Base-by-base conservation (phyloP, 2,113 vertebrate species). In the Otolemur garnettii region DNA sequence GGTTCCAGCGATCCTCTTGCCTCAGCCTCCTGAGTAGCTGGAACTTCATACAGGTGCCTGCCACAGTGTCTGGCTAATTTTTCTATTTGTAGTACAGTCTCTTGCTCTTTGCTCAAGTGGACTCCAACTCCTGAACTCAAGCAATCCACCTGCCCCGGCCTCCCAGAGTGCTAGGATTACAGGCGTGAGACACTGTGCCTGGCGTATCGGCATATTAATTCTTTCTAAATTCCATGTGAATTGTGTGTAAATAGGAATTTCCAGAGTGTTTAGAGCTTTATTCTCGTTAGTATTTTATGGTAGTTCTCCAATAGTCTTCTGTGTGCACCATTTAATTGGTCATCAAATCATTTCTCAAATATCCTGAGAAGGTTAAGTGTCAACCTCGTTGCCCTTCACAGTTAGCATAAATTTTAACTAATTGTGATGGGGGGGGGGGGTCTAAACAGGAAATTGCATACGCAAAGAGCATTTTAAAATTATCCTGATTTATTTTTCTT, bases 401-500 rank as follows among this genome's bases (percentile, higher is more conserved):
- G 24, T 64, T 64, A 28, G 60, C 80, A 77, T 77, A 86, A 95
- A 71, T 87, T 94, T 42, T 91, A 94, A 93, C 35, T 80, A 74
- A 87, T 64, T 60, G 15, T 81, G 22, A 79, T 82, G 10, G 50
- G 62, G 19, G 33, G 30, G 30, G 1, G 8, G 42, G 13, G 17
- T 12, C 66, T 50, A 93, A 91, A 92, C 4, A 88, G 57, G 38
- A 96, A 96, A 82, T 95, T 83, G 69, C 10, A 7, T 60, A 11
- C 42, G 79, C 57, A 64, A 95, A 93, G 50, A 93, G n/a, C 17
- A 64, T 69, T 95, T 97, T 92, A 35, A 92, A 84, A 80, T 90
- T 60, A 93, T 21, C 53, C 50, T 71, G 45, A 95, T 95, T 93
- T 97, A 74, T 94, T 93, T 94, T 87, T 80, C 62, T 86, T 88